Evolutionary conservation across 2,888 invertebrate species (phyloP).

Genomic region (Nasonovia ribisnigri): DNA sequence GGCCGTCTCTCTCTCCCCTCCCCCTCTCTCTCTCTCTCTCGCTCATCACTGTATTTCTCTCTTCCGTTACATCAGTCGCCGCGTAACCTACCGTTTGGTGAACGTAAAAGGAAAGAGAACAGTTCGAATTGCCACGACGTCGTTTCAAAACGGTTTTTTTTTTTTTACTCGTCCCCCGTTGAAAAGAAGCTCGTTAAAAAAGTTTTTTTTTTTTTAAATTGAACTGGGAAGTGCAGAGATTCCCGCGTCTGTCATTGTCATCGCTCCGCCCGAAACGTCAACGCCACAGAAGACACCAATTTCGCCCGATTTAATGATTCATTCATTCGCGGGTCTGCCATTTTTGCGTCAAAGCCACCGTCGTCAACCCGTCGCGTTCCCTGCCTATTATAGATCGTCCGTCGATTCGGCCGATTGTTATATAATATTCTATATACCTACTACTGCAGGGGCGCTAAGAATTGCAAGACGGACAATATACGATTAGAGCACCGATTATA

Average conservation of each 20-base stretch:
- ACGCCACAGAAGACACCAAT: constrained; percentile 63
- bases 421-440: neutral
- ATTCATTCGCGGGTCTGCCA: constrained; percentile 50
- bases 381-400: constrained; percentile 15
- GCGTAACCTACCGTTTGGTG: constrained; percentile 36
- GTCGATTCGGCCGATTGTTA: neutral
- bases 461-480: neutral
- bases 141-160: constrained; percentile 48
- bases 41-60: neutral
- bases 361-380: neutral
- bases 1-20: neutral
- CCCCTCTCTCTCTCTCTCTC: neutral
- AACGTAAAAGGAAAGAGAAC: constrained; percentile 45
- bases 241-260: constrained; percentile 64
- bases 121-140: constrained; percentile 61
- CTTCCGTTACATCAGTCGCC: neutral
- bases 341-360: constrained; percentile 31
- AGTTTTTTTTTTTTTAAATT: constrained; percentile 62
- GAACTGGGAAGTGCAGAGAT: constrained; percentile 59
- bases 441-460: neutral
- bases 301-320: constrained; percentile 64
- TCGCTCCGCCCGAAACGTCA: constrained; percentile 57
- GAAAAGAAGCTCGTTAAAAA: constrained; percentile 65
- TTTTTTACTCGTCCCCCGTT: constrained; percentile 15
- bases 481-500: neutral